A percentile compares a stretch with the other conserved stretches of the same genome.
These are phyloP conservation scores for Cerceris rybyensis DNA, from an alignment of 2,888 invertebrate genomes.

Conservation along the genomic window DNA sequence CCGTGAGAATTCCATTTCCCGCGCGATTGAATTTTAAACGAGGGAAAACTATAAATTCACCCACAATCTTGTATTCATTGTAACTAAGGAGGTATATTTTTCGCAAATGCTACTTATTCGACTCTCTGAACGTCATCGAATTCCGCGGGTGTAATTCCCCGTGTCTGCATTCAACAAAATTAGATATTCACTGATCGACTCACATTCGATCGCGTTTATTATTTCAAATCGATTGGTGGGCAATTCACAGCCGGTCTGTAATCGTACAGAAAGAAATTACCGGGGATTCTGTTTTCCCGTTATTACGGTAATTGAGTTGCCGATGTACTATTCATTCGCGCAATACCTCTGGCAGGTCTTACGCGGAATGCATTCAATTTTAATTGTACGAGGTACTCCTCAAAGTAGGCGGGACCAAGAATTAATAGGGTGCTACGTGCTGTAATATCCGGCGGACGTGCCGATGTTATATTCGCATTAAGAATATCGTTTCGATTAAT, in stretches of 20 bases:
- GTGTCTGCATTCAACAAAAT: too few relatives aligned
- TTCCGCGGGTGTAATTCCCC: too few relatives aligned
- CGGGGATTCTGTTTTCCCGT: not conserved
- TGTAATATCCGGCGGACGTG: slow-evolving; percentile 21
- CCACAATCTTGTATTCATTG: too few relatives aligned
- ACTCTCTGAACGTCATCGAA: too few relatives aligned
- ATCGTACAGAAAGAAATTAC: not conserved
- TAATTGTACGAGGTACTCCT: slow-evolving; percentile 10
- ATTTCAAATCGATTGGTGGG: not conserved
- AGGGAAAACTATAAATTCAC: too few relatives aligned
- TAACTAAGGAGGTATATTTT: too few relatives aligned
- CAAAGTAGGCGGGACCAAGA: slow-evolving; percentile 5
- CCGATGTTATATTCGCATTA: slow-evolving; percentile 1
- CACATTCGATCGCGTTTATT: not conserved
- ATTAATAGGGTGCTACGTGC: slow-evolving; percentile 10
- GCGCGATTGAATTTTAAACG: too few relatives aligned
- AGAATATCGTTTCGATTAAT: slow-evolving; percentile 27
- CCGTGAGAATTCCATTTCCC: too few relatives aligned
- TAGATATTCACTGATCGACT: too few relatives aligned
- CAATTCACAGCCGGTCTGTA: not conserved
- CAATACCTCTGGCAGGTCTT: slow-evolving; percentile 5
- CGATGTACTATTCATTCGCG: slow-evolving; percentile 4
- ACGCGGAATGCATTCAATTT: slow-evolving; percentile 1
- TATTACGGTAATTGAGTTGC: slow-evolving; percentile 16
- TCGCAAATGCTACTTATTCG: too few relatives aligned